Percentiles rank a stretch among this genome's conserved stretches.
Evolutionary conservation across 2,113 vertebrate genomes (phyloP).

Genomic region (Barbus barbus): DNA sequence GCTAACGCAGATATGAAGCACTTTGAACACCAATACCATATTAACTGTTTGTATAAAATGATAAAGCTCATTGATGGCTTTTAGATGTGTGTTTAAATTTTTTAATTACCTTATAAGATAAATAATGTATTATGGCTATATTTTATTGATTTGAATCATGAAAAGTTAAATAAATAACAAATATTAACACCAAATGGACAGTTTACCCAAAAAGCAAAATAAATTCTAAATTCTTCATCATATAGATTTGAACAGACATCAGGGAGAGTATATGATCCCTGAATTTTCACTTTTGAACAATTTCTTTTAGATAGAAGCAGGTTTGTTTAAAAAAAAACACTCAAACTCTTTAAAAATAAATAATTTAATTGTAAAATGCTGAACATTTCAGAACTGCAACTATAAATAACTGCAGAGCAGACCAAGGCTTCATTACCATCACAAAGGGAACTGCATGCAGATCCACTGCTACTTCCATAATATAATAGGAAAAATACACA

Average conservation of each 20-base stretch:
- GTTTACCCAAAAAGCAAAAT: background rate
- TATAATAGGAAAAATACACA: background rate
- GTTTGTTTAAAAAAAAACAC: background rate
- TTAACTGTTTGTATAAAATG: background rate
- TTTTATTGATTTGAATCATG: background rate
- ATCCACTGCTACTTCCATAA: background rate
- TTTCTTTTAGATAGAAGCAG: no score
- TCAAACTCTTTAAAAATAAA: constrained; percentile 2
- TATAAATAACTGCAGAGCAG: no score
- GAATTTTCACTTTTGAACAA: background rate
- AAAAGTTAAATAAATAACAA: background rate
- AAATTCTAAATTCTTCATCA: no score
- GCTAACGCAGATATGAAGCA: background rate
- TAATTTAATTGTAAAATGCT: constrained; percentile 18
- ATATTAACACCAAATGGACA: background rate
- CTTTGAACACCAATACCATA: background rate
- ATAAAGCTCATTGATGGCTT: background rate
- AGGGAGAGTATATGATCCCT: background rate
- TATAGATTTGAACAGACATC: no score
- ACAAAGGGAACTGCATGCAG: background rate
- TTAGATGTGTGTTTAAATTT: no score
- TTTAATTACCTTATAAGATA: background rate
- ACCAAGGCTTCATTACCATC: background rate
- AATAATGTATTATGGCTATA: background rate
- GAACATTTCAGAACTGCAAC: no score